These are phyloP conservation scores for Larimichthys polyactis DNA, from an alignment of 2,113 vertebrate genomes.

Conservation along the genomic window DNA sequence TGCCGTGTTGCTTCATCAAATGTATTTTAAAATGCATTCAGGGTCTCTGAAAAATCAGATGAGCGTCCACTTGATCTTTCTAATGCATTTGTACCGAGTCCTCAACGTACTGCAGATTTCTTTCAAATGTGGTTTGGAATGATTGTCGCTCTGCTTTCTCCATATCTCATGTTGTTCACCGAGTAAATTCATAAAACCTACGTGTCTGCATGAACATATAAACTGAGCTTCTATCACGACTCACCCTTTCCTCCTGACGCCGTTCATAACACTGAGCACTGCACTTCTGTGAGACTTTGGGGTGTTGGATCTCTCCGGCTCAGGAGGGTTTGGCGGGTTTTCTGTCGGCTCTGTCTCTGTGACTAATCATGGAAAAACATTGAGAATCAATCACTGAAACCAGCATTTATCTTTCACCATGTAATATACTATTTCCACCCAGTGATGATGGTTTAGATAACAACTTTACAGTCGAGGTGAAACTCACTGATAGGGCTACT, in stretches of 20 bases:
- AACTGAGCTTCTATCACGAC: neutral
- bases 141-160: neutral
- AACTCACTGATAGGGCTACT: slow-evolving; percentile 86
- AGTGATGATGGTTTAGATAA: neutral
- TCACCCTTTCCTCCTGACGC: slow-evolving; percentile 89
- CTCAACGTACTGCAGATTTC: slow-evolving; percentile 2
- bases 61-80: slow-evolving; percentile 20
- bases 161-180: neutral
- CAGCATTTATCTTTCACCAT: neutral
- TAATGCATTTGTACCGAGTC: slow-evolving; percentile 17
- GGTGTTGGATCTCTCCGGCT: slow-evolving; percentile 69
- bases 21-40: slow-evolving; percentile 48
- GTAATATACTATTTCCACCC: neutral
- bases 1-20: slow-evolving; percentile 22
- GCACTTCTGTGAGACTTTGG: slow-evolving; percentile 77
- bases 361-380: slow-evolving; percentile 49
- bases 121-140: slow-evolving; percentile 5
- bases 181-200: neutral
- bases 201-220: neutral
- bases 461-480: neutral
- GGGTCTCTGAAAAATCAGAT: slow-evolving; percentile 38
- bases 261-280: slow-evolving; percentile 75
- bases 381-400: neutral
- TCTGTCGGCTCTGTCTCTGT: slow-evolving; percentile 61
- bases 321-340: slow-evolving; percentile 28